Evolutionary conservation across 2,797 vertebrate species (phyloP).

Genomic region (Neosalanx taihuensis): DNA sequence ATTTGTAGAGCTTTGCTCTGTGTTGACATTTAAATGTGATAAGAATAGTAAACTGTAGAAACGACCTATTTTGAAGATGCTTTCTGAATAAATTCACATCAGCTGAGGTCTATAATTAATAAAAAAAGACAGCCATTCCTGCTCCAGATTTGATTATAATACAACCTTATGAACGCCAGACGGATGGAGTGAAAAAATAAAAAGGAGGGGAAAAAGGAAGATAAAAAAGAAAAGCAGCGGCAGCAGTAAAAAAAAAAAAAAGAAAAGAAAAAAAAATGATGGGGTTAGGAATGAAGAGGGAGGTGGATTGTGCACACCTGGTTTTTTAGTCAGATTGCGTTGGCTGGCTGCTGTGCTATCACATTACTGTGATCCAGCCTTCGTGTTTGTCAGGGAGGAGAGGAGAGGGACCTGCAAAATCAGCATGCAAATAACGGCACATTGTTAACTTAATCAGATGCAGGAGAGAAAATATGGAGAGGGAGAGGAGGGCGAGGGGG

Average conservation of each 20-base stretch:
- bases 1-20: constrained; percentile 87
- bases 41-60: constrained; percentile 88
- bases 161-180: constrained; percentile 94
- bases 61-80: constrained; percentile 86
- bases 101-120: constrained; percentile 99
- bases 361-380: constrained; percentile 92
- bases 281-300: constrained; percentile 95
- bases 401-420: constrained; percentile 89
- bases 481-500: constrained; percentile 79
- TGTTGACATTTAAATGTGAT: constrained; percentile 91
- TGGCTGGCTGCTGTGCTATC: constrained; percentile 98
- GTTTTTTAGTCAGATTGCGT: constrained; percentile 99
- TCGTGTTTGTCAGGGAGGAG: constrained; percentile 81
- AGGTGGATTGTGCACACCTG: constrained; percentile 99
- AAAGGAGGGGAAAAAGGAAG: constrained; percentile 65
- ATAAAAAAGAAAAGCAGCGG: constrained; percentile 70
- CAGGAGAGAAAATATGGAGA: constrained; percentile 86
- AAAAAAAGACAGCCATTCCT: constrained; percentile 87
- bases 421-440: constrained; percentile 99
- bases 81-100: constrained; percentile 82
- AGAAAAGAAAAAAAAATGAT: constrained; percentile 70
- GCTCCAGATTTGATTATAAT: constrained; percentile 99
- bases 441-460: constrained; percentile 99
- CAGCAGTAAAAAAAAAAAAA: constrained; percentile 79
- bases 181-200: constrained; percentile 79